phyloP scores from a whole-genome alignment of 1,140 invertebrate genomes.

The Meloidogyne exigua region DNA sequence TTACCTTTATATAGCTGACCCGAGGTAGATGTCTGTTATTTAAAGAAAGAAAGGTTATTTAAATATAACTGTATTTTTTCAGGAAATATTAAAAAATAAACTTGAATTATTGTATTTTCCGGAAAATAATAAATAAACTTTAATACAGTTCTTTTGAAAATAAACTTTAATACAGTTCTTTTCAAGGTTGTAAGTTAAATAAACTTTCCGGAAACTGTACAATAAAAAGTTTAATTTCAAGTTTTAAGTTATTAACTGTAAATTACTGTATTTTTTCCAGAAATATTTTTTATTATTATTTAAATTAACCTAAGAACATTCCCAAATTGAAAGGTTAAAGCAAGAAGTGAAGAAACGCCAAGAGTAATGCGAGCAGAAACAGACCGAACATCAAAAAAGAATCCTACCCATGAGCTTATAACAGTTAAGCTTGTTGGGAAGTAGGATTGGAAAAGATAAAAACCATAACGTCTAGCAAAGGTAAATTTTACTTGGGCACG shows the following conservation, averaged over 20 bases:
- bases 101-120: not conserved
- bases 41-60: no score
- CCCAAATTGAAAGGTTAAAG: slow-evolving; percentile 62
- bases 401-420: slow-evolving; percentile 61
- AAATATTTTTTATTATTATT: no score
- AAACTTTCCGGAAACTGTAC: not conserved
- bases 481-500: slow-evolving; percentile 60
- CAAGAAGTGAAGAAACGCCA: slow-evolving; percentile 57
- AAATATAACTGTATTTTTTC: not conserved
- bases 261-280: no score
- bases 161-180: not conserved
- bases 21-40: slow-evolving; percentile 58
- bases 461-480: slow-evolving; percentile 62
- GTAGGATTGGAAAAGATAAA: slow-evolving; percentile 63
- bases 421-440: slow-evolving; percentile 61
- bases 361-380: slow-evolving; percentile 63
- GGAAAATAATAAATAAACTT: not conserved
- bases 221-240: no score
- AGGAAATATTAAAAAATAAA: no score
- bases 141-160: not conserved
- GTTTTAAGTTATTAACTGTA: no score
- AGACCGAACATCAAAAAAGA: slow-evolving; percentile 61
- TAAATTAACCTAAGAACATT: slow-evolving; percentile 43
- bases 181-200: no score
- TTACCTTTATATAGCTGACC: slow-evolving; percentile 59